These are phyloP conservation scores for Diplodus sargus DNA, from an alignment of 2,797 vertebrate species.

Conservation along the genomic window DNA sequence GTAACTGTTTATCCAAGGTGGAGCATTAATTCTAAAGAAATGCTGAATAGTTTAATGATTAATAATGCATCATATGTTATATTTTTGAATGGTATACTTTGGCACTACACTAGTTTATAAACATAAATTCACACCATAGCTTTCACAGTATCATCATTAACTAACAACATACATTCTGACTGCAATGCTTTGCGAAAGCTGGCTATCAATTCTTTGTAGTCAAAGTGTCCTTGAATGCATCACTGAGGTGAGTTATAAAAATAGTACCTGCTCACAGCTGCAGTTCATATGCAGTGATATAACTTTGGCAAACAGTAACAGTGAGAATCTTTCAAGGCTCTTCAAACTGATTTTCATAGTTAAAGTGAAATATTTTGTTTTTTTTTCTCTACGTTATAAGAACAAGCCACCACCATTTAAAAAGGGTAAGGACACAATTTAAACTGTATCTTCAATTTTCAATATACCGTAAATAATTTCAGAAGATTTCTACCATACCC, in stretches of 20 bases:
- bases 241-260: constrained; percentile 17
- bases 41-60: too few relatives aligned
- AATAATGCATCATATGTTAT: too few relatives aligned
- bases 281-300: constrained; percentile 28
- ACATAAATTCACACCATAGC: not conserved
- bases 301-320: constrained; percentile 11
- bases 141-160: not conserved
- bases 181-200: not conserved
- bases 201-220: not conserved
- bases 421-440: not conserved
- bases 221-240: constrained; percentile 33
- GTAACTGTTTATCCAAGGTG: too few relatives aligned
- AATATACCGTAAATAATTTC: not conserved
- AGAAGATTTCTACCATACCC: not conserved
- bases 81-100: too few relatives aligned
- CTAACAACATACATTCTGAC: not conserved
- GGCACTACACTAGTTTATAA: not conserved
- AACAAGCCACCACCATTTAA: not conserved
- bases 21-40: too few relatives aligned
- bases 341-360: not conserved
- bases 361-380: not conserved
- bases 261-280: constrained; percentile 37
- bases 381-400: not conserved
- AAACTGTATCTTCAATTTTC: not conserved
- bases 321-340: not conserved